Conservation (phyloP, 2,797 vertebrate species). For the Phoeniculus purpureus region DNA sequence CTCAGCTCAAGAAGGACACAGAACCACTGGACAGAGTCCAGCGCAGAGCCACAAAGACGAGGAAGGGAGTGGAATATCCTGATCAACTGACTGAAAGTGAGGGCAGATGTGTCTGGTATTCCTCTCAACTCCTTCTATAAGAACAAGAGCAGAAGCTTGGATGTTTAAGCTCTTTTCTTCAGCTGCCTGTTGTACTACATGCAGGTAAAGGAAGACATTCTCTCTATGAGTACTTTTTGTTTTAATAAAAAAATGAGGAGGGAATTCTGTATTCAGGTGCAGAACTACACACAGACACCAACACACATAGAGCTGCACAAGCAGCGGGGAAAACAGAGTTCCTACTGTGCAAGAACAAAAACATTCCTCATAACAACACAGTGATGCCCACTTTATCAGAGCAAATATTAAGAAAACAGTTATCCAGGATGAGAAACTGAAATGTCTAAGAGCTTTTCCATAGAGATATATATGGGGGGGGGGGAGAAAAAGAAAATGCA, state of each 20-base stretch:
- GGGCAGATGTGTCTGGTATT: neutral
- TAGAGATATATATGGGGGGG: neutral
- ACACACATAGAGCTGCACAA: neutral
- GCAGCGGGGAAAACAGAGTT: neutral
- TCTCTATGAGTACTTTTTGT: neutral
- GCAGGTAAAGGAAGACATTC: neutral
- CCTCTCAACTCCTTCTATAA: neutral
- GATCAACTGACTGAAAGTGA: neutral
- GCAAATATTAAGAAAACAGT: neutral
- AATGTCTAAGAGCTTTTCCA: neutral
- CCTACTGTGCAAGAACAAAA: neutral
- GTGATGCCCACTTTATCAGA: neutral
- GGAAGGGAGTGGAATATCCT: neutral
- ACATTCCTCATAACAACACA: neutral
- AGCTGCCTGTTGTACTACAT: neutral
- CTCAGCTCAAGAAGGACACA: too few relatives aligned
- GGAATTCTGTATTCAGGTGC: neutral
- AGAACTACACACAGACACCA: fast-evolving
- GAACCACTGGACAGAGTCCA: too few relatives aligned
- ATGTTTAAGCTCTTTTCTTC: neutral
- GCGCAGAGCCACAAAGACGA: too few relatives aligned
- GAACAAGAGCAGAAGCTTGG: neutral
- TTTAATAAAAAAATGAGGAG: neutral
- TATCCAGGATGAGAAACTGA: neutral
- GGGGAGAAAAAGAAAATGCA: neutral